Evolutionary conservation across 2,797 vertebrate genomes (phyloP).

Genomic region (Ambastaia sidthimunki): DNA sequence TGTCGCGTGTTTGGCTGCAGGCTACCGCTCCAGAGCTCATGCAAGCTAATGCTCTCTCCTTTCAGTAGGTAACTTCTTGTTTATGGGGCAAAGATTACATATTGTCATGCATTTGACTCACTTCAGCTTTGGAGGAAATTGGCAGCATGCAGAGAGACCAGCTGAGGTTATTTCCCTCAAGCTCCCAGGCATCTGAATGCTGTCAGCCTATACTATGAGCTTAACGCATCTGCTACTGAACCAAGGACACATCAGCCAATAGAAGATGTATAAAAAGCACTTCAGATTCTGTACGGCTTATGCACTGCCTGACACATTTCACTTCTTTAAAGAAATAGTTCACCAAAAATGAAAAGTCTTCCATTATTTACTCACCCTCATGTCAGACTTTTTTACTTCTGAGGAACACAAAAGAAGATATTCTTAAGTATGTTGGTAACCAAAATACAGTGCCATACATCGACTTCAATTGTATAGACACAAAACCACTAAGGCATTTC

Average conservation of each 20-base stretch:
- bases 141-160: conserved; percentile 15
- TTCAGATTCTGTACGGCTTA: not conserved
- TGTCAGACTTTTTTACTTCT: too few species aligned
- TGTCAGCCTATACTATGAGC: conserved; percentile 21
- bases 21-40: conserved; percentile 5
- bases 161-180: conserved; percentile 26
- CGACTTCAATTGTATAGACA: too few species aligned
- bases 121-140: conserved; percentile 31
- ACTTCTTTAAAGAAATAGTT: not conserved
- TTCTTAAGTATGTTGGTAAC: too few species aligned
- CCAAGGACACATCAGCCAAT: not conserved
- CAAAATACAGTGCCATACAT: too few species aligned
- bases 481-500: too few species aligned
- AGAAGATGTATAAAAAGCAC: conserved; percentile 1
- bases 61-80: conserved; percentile 25
- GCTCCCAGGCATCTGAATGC: not conserved
- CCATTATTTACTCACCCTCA: too few species aligned
- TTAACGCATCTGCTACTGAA: conserved; percentile 2
- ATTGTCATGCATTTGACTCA: conserved; percentile 27
- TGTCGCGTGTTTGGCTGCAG: conserved; percentile 17
- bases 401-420: too few species aligned
- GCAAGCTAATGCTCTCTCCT: not conserved
- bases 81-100: conserved; percentile 31
- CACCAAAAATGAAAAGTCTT: too few species aligned
- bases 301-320: not conserved